Evolutionary conservation across 2,797 vertebrate genomes (phyloP).

Genomic region (Myotis findleyi): DNA sequence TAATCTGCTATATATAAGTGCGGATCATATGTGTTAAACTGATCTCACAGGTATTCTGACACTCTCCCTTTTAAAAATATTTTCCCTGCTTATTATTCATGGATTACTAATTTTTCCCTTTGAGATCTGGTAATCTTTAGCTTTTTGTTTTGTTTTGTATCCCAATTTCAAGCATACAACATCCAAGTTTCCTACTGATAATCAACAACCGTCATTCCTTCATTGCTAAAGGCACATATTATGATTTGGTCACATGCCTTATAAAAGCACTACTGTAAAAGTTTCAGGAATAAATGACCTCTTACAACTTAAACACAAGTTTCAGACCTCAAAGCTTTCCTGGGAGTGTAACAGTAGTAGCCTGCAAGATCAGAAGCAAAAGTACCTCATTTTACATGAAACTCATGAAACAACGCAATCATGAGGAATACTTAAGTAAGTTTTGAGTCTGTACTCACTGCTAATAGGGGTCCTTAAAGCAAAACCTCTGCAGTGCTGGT

Average conservation of each 20-base stretch:
- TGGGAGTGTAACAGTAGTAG: background rate
- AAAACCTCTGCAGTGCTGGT: background rate
- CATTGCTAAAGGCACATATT: constrained; percentile 64
- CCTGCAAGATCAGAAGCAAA: background rate
- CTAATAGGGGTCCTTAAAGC: background rate
- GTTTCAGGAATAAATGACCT: constrained; percentile 67
- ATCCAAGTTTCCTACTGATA: constrained; percentile 73
- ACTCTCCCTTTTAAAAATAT: constrained; percentile 73
- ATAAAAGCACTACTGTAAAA: constrained; percentile 67
- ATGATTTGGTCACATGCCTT: constrained; percentile 63
- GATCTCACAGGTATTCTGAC: constrained; percentile 70
- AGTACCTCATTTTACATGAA: background rate
- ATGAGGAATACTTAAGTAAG: background rate
- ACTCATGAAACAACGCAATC: background rate
- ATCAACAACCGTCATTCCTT: constrained; percentile 63
- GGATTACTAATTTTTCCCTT: constrained; percentile 68
- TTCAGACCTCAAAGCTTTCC: constrained; percentile 55
- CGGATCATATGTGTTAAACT: constrained; percentile 74
- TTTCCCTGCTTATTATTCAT: constrained; percentile 78
- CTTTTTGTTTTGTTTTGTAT: constrained; percentile 55
- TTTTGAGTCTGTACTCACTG: background rate
- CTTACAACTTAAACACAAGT: constrained; percentile 56
- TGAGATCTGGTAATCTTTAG: constrained; percentile 56
- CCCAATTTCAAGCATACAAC: constrained; percentile 53
- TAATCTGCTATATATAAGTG: constrained; percentile 80